Percentiles rank a stretch among this genome's conserved stretches.
These are phyloP conservation scores for Cosmia trapezina DNA, from an alignment of 2,888 invertebrate genomes.

Conservation along the genomic window DNA sequence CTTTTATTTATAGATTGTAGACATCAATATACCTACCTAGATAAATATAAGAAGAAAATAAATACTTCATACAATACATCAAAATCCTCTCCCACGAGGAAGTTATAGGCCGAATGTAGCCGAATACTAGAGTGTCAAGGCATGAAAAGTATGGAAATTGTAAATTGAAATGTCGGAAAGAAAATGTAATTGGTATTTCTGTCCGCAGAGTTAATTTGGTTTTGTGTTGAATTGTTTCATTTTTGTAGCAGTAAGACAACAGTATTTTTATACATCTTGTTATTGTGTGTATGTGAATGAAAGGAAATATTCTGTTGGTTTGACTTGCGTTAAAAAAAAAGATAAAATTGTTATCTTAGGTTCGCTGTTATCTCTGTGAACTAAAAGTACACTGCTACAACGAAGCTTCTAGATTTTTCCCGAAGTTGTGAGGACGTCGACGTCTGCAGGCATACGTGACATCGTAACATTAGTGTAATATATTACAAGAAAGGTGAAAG, in stretches of 20 bases:
- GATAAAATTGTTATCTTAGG: neutral
- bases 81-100: neutral
- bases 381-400: neutral
- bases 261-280: conserved; percentile 4
- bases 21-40: too few relatives aligned
- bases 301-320: conserved; percentile 5
- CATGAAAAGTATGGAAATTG: neutral
- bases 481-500: conserved; percentile 52
- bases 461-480: conserved; percentile 12
- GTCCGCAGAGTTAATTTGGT: conserved; percentile 4
- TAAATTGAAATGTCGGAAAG: neutral
- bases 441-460: neutral
- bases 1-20: conserved; percentile 19
- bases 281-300: neutral
- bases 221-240: conserved; percentile 13
- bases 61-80: too few relatives aligned
- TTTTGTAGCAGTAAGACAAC: conserved; percentile 5
- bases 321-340: conserved; percentile 20
- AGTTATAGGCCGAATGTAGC: neutral
- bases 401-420: conserved; percentile 14
- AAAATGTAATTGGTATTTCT: conserved; percentile 24
- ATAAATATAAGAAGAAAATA: neutral
- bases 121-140: neutral
- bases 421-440: conserved; percentile 12
- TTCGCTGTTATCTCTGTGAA: conserved; percentile 6